Conservation (phyloP, 2,888 invertebrate species). For the Eupithecia dodoneata region DNA sequence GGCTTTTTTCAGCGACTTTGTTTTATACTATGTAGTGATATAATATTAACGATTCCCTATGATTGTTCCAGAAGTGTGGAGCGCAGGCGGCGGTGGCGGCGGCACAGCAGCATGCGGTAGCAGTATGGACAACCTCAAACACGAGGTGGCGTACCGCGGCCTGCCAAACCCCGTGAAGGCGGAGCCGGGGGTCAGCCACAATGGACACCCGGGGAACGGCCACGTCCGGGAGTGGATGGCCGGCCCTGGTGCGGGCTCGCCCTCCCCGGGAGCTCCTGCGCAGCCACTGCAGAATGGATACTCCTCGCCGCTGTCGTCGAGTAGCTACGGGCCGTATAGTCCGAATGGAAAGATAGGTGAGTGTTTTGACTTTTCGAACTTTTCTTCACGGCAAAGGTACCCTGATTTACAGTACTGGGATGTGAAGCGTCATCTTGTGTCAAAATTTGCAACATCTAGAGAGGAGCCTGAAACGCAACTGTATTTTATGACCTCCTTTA, state of each 20-base stretch:
- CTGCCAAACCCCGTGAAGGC: constrained; percentile 81
- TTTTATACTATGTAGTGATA: too few species aligned
- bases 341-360: constrained; percentile 95
- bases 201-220: constrained; percentile 79
- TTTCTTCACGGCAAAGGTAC: not conserved
- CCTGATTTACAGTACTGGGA: not conserved
- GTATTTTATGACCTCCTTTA: not conserved
- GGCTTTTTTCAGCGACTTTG: too few species aligned
- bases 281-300: constrained; percentile 89
- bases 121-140: constrained; percentile 85
- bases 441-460: not conserved
- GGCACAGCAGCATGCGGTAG: constrained; percentile 82
- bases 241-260: constrained; percentile 83
- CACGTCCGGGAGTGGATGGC: constrained; percentile 82
- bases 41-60: not conserved
- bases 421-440: not conserved
- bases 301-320: constrained; percentile 93
- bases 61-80: constrained; percentile 76
- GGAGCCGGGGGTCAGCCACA: constrained; percentile 80
- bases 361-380: constrained; percentile 56
- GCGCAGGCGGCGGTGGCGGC: constrained; percentile 81
- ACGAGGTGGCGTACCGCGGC: constrained; percentile 85
- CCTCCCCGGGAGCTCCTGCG: constrained; percentile 86
- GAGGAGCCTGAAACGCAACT: not conserved
- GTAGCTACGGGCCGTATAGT: constrained; percentile 95